Conservation (phyloP, 2,888 invertebrate genomes). For the Entomobrya multifasciata region DNA sequence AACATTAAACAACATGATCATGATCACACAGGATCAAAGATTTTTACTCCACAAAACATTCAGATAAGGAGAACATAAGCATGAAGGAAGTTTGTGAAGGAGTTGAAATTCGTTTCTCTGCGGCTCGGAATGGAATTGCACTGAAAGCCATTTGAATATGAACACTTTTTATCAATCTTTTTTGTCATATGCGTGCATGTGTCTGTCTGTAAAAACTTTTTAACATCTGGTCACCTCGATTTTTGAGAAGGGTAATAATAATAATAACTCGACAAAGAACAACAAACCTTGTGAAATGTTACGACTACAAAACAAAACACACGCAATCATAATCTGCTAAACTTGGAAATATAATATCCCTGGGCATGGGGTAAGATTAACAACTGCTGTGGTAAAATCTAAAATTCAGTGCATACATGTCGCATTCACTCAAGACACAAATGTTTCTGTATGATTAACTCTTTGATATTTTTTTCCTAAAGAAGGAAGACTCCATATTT, state of each 20-base stretch:
- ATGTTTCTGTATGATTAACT: not conserved
- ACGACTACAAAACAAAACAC: not conserved
- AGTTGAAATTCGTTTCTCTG: slow-evolving; percentile 11
- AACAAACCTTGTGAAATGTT: slow-evolving; percentile 27
- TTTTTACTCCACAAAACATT: slow-evolving; percentile 18
- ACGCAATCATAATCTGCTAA: slow-evolving; percentile 14
- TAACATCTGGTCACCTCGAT: slow-evolving; percentile 64
- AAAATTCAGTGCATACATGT: not conserved
- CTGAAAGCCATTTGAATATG: not conserved
- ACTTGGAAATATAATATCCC: slow-evolving; percentile 2
- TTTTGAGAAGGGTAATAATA: slow-evolving; percentile 20
- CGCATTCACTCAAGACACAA: not conserved
- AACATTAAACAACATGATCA: slow-evolving; percentile 50
- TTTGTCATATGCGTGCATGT: not conserved
- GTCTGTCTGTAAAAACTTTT: slow-evolving; percentile 23
- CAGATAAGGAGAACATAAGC: not conserved
- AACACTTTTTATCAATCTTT: not conserved
- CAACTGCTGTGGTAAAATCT: not conserved
- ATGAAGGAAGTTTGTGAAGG: slow-evolving; percentile 39
- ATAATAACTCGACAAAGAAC: slow-evolving; percentile 47
- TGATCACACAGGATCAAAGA: slow-evolving; percentile 56
- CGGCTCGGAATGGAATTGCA: slow-evolving; percentile 4
- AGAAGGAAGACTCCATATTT: not conserved
- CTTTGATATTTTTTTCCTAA: not conserved
- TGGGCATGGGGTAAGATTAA: not conserved